These are phyloP conservation scores for Vulpes ferrilata DNA, from an alignment of 2,113 vertebrate genomes.

Conservation along the genomic window DNA sequence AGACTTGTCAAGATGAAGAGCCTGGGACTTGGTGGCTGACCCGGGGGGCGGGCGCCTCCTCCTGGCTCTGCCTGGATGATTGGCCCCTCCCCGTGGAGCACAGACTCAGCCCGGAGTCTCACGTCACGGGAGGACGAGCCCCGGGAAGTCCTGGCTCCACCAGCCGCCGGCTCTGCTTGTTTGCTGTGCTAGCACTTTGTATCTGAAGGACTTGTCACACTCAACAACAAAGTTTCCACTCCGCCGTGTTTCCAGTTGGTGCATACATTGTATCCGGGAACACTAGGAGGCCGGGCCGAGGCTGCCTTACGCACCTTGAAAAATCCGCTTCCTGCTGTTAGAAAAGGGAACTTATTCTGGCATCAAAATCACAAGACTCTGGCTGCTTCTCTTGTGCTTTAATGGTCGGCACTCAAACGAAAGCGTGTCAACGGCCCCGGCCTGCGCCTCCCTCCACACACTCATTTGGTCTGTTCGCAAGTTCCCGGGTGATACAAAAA, in stretches of 20 bases:
- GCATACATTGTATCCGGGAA: background rate
- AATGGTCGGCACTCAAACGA: constrained; percentile 66
- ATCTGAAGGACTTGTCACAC: background rate
- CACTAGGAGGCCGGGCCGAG: fast-evolving
- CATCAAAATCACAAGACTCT: constrained; percentile 34
- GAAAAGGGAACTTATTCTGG: background rate
- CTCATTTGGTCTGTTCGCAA: constrained; percentile 1
- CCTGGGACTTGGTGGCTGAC: fast-evolving
- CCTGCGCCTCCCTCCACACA: background rate
- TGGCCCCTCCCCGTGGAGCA: background rate
- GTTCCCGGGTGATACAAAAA: constrained; percentile 67
- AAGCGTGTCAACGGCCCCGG: background rate
- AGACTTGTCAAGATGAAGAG: background rate
- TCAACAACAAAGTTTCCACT: background rate
- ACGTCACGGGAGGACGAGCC: fast-evolving
- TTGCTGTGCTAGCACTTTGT: fast-evolving
- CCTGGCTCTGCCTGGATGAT: background rate
- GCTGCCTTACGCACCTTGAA: too few relatives aligned
- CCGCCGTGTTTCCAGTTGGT: background rate
- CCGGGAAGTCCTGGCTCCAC: too few relatives aligned
- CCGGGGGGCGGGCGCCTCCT: fast-evolving
- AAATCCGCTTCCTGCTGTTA: background rate
- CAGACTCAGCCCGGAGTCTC: too few relatives aligned
- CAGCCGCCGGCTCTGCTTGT: fast-evolving
- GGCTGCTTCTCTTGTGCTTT: constrained; percentile 63